Conservation (phyloP, 2,797 vertebrate species). For the Pygocentrus nattereri region DNA sequence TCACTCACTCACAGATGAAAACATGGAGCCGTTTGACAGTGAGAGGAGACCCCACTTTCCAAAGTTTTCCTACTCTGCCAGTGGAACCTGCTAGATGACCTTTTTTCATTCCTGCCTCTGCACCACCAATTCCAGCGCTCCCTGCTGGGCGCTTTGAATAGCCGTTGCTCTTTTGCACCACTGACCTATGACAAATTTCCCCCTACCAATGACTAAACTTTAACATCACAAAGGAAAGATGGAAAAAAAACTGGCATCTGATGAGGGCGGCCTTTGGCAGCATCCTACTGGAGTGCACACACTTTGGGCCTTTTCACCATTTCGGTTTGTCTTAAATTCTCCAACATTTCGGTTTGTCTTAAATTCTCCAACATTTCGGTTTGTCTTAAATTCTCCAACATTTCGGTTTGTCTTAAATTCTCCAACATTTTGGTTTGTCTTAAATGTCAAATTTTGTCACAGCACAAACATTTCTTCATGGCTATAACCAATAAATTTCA, state of each 20-base stretch:
- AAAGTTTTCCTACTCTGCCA: conserved; percentile 98
- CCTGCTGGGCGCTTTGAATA: conserved; percentile 40
- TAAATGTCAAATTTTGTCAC: conserved; percentile 63
- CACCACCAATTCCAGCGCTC: conserved; percentile 56
- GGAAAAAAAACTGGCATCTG: conserved; percentile 13
- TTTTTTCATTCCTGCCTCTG: conserved; percentile 62
- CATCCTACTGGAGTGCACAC: conserved; percentile 80
- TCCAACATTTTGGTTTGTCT: conserved; percentile 54
- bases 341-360: conserved; percentile 57
- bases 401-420: conserved; percentile 58
- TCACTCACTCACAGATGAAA: conserved; percentile 81
- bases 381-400: conserved; percentile 50
- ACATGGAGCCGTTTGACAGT: conserved; percentile 94
- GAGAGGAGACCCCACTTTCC: conserved; percentile 96
- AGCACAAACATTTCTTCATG: conserved; percentile 79
- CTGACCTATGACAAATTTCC: conserved; percentile 22
- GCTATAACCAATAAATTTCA: conserved; percentile 38
- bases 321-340: conserved; percentile 57
- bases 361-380: conserved; percentile 54
- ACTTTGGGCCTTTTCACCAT: conserved; percentile 63
- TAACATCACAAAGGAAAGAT: not conserved
- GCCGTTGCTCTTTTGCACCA: conserved; percentile 40
- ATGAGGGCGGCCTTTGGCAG: conserved; percentile 60
- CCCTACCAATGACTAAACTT: conserved; percentile 4
- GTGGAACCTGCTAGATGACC: conserved; percentile 89